Percentiles rank a stretch among this genome's conserved stretches.
These are phyloP conservation scores for Scaptomyza reducta DNA, from an alignment of 2,888 invertebrate genomes.

Conservation along the genomic window DNA sequence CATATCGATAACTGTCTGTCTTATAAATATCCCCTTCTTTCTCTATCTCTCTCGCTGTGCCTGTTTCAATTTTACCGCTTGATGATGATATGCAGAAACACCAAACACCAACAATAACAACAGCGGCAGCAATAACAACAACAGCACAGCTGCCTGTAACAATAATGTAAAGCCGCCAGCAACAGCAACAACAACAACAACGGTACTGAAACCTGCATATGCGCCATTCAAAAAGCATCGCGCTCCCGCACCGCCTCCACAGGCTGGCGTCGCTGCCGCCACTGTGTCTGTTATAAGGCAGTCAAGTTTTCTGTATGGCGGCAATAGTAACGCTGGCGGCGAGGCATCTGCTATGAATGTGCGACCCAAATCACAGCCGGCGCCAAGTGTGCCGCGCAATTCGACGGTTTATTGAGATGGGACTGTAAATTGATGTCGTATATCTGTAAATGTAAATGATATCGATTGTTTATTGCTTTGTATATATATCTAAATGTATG, in stretches of 20 bases:
- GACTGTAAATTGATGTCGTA: slow-evolving; percentile 7
- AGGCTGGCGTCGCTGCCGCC: slow-evolving; percentile 81
- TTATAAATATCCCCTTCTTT: slow-evolving; percentile 23
- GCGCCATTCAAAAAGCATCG: slow-evolving; percentile 79
- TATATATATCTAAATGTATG: slow-evolving; percentile 50
- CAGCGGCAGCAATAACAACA: slow-evolving; percentile 51
- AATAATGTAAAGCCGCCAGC: slow-evolving; percentile 60
- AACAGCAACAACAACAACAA: slow-evolving; percentile 11
- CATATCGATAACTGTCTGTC: slow-evolving; percentile 11
- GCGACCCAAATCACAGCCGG: slow-evolving; percentile 62
- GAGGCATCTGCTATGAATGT: slow-evolving; percentile 29
- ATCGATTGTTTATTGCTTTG: slow-evolving; percentile 45
- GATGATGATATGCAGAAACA: slow-evolving; percentile 40
- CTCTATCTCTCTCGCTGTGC: background rate
- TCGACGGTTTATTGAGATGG: slow-evolving; percentile 61
- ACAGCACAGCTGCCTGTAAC: slow-evolving; percentile 49
- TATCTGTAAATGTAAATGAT: slow-evolving; percentile 13
- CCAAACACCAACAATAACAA: slow-evolving; percentile 53
- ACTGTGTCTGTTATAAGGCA: slow-evolving; percentile 82
- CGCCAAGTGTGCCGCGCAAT: slow-evolving; percentile 55
- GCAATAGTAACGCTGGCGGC: slow-evolving; percentile 32
- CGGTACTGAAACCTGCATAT: slow-evolving; percentile 71
- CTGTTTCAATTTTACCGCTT: slow-evolving; percentile 19
- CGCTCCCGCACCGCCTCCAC: slow-evolving; percentile 81
- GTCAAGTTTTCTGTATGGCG: slow-evolving; percentile 81